Evolutionary conservation across 2,797 vertebrate genomes (phyloP).

Genomic region (Sphaeramia orbicularis): DNA sequence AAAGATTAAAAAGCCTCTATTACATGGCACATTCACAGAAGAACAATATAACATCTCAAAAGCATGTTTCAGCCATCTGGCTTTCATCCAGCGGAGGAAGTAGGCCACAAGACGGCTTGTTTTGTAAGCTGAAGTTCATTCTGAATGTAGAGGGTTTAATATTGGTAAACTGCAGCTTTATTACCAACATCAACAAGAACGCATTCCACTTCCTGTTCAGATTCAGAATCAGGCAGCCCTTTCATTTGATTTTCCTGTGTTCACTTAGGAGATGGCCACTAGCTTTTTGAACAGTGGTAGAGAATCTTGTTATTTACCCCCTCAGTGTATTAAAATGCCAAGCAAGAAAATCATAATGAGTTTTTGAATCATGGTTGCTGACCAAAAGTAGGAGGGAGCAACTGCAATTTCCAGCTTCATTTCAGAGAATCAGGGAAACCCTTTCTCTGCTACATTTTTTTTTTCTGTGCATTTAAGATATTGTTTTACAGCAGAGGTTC

Average conservation of each 20-base stretch:
- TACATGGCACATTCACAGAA: conserved; percentile 50
- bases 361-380: conserved; percentile 67
- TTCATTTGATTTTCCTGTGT: conserved; percentile 54
- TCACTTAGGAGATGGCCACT: conserved; percentile 54
- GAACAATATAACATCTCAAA: conserved; percentile 25
- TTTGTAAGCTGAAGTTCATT: conserved; percentile 30
- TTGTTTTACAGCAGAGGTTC: conserved; percentile 75
- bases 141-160: conserved; percentile 23
- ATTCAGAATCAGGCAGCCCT: conserved; percentile 13
- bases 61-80: conserved; percentile 45
- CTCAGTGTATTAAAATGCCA: conserved; percentile 71
- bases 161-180: conserved; percentile 22
- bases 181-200: conserved; percentile 30
- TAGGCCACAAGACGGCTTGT: conserved; percentile 30
- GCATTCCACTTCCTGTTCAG: conserved; percentile 36
- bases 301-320: conserved; percentile 67
- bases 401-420: conserved; percentile 72
- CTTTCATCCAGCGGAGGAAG: conserved; percentile 37
- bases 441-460: conserved; percentile 50
- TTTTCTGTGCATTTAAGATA: conserved; percentile 57
- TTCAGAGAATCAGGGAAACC: conserved; percentile 57
- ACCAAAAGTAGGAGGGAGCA: conserved; percentile 68
- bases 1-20: conserved; percentile 57
- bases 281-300: conserved; percentile 50
- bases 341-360: conserved; percentile 75